Evolutionary conservation across 2,113 vertebrate species (phyloP).

Genomic region (Conger conger): DNA sequence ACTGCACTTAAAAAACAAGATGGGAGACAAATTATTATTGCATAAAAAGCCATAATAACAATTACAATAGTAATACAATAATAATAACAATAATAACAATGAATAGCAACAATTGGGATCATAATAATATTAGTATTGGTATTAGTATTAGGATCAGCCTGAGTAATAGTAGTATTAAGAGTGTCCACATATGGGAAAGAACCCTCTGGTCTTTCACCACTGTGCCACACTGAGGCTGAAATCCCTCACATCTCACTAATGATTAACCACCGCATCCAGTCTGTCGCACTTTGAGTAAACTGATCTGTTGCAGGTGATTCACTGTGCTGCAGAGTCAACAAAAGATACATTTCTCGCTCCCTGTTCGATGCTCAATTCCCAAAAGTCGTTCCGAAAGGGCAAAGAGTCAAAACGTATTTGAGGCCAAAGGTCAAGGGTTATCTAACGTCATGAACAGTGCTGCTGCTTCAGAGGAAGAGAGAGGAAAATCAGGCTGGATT

Average conservation of each 20-base stretch:
- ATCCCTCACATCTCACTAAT: no score
- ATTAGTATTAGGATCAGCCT: background rate
- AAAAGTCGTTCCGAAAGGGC: background rate
- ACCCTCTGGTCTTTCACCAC: no score
- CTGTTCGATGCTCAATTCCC: background rate
- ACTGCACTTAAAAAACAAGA: background rate
- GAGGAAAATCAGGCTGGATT: background rate
- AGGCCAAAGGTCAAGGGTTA: background rate
- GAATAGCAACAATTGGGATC: no score
- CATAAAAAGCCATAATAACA: background rate
- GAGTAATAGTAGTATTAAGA: no score
- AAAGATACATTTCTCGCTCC: background rate
- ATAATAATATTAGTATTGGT: background rate
- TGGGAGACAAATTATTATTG: background rate
- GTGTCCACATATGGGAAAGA: no score
- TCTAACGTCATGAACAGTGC: background rate
- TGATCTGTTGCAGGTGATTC: no score
- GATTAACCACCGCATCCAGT: no score
- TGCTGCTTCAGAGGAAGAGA: background rate
- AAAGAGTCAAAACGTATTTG: background rate
- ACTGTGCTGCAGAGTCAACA: background rate
- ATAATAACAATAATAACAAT: no score
- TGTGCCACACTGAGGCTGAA: no score
- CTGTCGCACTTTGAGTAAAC: background rate
- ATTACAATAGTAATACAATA: no score